These are phyloP conservation scores for Lathronympha strigana DNA, from an alignment of 2,888 invertebrate genomes.

Conservation along the genomic window DNA sequence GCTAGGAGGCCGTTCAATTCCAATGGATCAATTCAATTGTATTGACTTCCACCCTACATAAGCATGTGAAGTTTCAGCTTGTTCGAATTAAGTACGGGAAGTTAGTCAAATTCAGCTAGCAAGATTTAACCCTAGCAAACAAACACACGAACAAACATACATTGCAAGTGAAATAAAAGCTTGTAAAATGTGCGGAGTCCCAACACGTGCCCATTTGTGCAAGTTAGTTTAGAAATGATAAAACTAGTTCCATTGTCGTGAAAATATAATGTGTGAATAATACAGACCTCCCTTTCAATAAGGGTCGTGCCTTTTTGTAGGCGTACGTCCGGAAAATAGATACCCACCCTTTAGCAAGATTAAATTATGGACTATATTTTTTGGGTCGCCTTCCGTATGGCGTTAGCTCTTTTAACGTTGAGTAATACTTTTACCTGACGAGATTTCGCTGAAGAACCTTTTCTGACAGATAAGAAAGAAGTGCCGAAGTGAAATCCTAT, in stretches of 20 bases:
- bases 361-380: conserved; percentile 76
- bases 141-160: too few relatives aligned
- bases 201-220: conserved; percentile 31
- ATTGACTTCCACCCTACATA: too few relatives aligned
- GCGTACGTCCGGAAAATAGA: conserved; percentile 68
- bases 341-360: conserved; percentile 72
- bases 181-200: background rate
- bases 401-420: conserved; percentile 47
- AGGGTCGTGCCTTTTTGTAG: conserved; percentile 65
- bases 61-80: too few relatives aligned
- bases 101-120: too few relatives aligned
- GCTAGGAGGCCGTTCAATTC: too few relatives aligned
- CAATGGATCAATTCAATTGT: too few relatives aligned
- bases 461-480: conserved; percentile 58
- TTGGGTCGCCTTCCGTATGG: conserved; percentile 60
- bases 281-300: conserved; percentile 70
- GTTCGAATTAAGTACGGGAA: too few relatives aligned
- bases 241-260: conserved; percentile 64
- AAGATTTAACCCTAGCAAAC: too few relatives aligned
- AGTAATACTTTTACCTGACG: conserved; percentile 63
- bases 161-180: too few relatives aligned
- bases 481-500: conserved; percentile 56
- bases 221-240: conserved; percentile 49
- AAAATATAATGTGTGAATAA: conserved; percentile 70
- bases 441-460: conserved; percentile 56